These are phyloP conservation scores for Melozone crissalis DNA, from an alignment of 2,113 vertebrate species.

Conservation along the genomic window DNA sequence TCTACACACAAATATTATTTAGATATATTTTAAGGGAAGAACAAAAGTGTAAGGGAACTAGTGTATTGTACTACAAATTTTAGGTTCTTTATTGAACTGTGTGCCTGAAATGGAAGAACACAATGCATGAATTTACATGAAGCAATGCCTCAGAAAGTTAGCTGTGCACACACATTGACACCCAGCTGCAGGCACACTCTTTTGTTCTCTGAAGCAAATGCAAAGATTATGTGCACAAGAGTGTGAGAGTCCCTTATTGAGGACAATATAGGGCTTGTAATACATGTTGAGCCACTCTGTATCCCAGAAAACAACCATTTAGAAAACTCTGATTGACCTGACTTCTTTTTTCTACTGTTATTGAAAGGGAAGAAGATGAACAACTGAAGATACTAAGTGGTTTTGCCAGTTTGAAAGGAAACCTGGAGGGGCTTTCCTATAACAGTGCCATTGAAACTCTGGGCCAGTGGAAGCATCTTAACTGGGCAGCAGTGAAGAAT, in stretches of 20 bases:
- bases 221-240: background rate
- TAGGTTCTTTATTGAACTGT: background rate
- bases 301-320: background rate
- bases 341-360: background rate
- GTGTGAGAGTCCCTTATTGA: background rate
- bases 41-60: background rate
- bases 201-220: background rate
- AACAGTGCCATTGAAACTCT: conserved; percentile 70
- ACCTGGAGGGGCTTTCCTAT: conserved; percentile 70
- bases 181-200: background rate
- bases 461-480: conserved; percentile 75
- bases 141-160: background rate
- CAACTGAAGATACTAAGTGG: conserved; percentile 54
- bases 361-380: conserved; percentile 69
- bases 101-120: background rate
- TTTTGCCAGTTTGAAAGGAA: conserved; percentile 69
- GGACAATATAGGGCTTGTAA: background rate
- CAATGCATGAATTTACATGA: background rate
- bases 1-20: background rate
- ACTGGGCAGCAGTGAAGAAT: conserved; percentile 79
- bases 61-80: background rate
- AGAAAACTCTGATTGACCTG: background rate
- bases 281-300: background rate
- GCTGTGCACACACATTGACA: background rate
- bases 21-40: background rate